Evolutionary conservation across 2,113 vertebrate species (phyloP).

Genomic region (Bolborhynchus lineola): DNA sequence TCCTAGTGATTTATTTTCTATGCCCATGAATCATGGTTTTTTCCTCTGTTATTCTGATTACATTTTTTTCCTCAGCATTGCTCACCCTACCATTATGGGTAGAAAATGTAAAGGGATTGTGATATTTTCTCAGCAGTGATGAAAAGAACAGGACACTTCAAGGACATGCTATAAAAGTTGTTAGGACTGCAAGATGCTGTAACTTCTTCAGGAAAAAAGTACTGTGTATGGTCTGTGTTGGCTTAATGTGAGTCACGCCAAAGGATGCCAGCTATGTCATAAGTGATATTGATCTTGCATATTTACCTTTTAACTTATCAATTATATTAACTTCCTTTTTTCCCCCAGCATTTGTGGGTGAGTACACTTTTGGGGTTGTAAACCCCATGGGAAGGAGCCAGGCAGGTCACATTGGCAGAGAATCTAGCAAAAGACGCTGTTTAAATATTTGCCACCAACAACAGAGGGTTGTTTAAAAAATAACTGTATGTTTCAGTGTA

Average conservation of each 20-base stretch:
- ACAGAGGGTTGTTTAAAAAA: neutral
- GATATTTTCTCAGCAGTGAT: conserved; percentile 29
- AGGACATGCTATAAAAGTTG: conserved; percentile 28
- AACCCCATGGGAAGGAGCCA: neutral
- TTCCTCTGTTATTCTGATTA: conserved; percentile 21
- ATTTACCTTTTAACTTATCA: neutral
- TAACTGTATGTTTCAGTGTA: neutral
- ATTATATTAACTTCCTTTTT: neutral
- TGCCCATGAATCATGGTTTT: conserved; percentile 22
- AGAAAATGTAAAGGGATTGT: conserved; percentile 36
- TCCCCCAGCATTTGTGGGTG: neutral
- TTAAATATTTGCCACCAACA: neutral
- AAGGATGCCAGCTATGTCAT: neutral
- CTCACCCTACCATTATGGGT: conserved; percentile 40
- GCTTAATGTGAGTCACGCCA: conserved; percentile 12
- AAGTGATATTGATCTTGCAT: neutral
- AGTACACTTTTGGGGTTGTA: neutral
- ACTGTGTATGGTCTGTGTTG: neutral
- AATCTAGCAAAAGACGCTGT: neutral
- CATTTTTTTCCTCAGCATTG: conserved; percentile 26
- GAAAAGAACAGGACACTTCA: conserved; percentile 22
- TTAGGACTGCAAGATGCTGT: conserved; percentile 10
- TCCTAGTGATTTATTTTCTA: conserved; percentile 31
- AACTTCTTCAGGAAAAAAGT: neutral
- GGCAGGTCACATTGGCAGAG: neutral